Evolutionary conservation across 2,797 vertebrate species (phyloP).

Genomic region (Manis crassicaudata): DNA sequence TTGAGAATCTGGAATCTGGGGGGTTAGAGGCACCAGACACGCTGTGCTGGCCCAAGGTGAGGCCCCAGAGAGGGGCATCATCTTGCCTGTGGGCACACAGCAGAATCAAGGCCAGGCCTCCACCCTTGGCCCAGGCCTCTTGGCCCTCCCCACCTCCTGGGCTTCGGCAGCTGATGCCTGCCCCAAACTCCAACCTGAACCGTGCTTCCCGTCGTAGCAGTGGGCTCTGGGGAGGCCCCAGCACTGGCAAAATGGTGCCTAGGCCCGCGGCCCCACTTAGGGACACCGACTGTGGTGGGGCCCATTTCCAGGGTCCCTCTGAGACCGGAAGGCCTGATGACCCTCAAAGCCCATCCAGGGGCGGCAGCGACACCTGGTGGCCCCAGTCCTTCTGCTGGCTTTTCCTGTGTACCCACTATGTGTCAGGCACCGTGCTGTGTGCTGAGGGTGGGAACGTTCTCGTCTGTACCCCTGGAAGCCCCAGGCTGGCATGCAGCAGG

Average conservation of each 20-base stretch:
- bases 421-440: rapidly evolving
- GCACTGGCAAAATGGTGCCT: rapidly evolving
- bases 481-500: not conserved
- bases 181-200: not conserved
- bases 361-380: not conserved
- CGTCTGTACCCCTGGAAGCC: not conserved
- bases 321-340: not conserved
- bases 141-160: not conserved
- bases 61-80: too few species aligned
- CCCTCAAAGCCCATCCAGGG: too few species aligned
- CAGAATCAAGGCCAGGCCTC: not conserved
- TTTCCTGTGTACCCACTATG: rapidly evolving
- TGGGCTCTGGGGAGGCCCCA: not conserved
- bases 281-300: not conserved
- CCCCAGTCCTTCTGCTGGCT: too few species aligned
- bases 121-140: not conserved
- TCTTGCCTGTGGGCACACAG: rapidly evolving
- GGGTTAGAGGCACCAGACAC: rapidly evolving
- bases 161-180: too few species aligned
- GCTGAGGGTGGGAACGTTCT: rapidly evolving
- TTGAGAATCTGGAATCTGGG: not conserved
- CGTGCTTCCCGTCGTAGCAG: rapidly evolving
- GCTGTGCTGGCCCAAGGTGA: rapidly evolving
- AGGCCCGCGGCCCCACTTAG: rapidly evolving
- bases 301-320: not conserved